Conservation (phyloP, 2,888 invertebrate genomes). For the Leucophenga maculata region DNA sequence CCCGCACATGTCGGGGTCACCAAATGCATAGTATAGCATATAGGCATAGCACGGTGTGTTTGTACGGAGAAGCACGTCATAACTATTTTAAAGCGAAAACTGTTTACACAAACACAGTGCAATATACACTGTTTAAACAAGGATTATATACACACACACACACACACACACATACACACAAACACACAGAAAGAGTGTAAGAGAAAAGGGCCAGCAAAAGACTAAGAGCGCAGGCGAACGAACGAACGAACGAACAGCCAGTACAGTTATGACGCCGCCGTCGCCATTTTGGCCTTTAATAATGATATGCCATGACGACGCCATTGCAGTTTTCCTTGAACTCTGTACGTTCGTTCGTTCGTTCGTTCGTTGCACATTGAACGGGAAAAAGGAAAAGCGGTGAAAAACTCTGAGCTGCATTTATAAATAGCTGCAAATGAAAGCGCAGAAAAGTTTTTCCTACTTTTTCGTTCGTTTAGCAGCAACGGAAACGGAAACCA, state of each 20-base stretch:
- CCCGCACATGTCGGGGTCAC: neutral
- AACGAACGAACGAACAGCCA: no score
- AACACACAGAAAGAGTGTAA: neutral
- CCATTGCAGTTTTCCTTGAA: constrained; percentile 46
- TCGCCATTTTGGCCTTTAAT: constrained; percentile 14
- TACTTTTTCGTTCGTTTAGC: neutral
- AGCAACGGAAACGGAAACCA: constrained; percentile 53
- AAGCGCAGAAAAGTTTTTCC: constrained; percentile 3
- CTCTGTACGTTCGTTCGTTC: constrained; percentile 27
- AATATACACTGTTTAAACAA: neutral
- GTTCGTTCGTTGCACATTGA: neutral
- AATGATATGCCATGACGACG: neutral
- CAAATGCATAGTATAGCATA: neutral
- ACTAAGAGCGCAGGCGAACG: neutral
- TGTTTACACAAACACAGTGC: neutral
- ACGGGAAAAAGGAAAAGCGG: neutral
- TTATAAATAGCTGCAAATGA: constrained; percentile 21
- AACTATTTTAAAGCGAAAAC: constrained; percentile 4
- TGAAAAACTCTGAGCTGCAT: constrained; percentile 9
- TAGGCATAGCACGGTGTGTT: neutral
- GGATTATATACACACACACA: neutral
- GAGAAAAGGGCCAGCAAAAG: neutral
- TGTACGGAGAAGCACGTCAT: neutral
- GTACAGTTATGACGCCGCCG: constrained; percentile 6
- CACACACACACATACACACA: neutral